Evolutionary conservation across 2,797 vertebrate species (phyloP), one percentile per base, ranked within the genome.

Genomic region (Leuciscus waleckii): DNA sequence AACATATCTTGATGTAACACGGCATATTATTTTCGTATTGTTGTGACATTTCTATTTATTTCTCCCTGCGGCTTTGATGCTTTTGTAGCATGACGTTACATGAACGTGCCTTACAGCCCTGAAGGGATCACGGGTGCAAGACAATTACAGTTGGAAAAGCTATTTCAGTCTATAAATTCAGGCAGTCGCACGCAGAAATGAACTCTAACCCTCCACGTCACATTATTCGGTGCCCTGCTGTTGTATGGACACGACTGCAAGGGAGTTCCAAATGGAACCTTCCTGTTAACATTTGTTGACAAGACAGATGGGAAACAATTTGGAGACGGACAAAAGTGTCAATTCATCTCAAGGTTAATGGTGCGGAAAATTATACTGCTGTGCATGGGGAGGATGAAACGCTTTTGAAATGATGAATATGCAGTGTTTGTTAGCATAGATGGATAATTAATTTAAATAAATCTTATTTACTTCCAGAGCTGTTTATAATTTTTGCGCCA

Each of bases 291-390:
- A 87, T 87, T 89, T 83, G 58, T 86, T 89, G 82, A 81, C 74
- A 86, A 92, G 91, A 92, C 94, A 95, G 95, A 95, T 95, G 94
- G 93, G 88, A 91, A 93, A 92, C 81, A 86, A 86, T 91, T 92
- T 92, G 90, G 87, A 90, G 87, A 92, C 87, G 90, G 91, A 92
- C 92, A 92, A 93, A 94, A 94, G 90, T 90, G 92, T 91, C 92
- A 90, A 73, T 92, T 92, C 92, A 92, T 94, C 92, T 95, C 91
- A 85, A 90, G 89, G 93, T 93, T 93, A 95, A 95, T 94, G 93
- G 90, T 92, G 94, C 89, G 71, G 92, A 88, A 94, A 95, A 95
- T 94, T 91, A 92, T 92, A 90, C 90, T 70, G 91, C 89, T 83
- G 88, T 93, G 93, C 92, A 93, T 90, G 89, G 91, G 89, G 7